A percentile compares a stretch with the other conserved stretches of the same genome.
Evolutionary conservation across 2,888 invertebrate genomes (phyloP).

Genomic region (Pyrochroa serraticornis): DNA sequence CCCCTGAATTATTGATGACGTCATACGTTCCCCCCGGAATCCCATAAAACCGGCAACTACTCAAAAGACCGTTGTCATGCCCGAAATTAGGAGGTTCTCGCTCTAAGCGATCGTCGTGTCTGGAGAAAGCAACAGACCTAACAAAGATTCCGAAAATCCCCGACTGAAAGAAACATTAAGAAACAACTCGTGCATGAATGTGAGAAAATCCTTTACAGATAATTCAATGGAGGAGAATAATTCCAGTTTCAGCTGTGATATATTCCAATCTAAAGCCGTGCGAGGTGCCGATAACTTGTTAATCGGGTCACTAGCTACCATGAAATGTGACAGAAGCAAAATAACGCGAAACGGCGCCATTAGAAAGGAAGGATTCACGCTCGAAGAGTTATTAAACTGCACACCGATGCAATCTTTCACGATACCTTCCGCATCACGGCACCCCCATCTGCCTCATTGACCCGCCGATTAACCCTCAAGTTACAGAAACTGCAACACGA

Average conservation of each 20-base stretch:
- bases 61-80: too few species aligned
- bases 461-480: too few species aligned
- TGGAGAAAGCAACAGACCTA: slow-evolving; percentile 17
- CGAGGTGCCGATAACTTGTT: slow-evolving; percentile 40
- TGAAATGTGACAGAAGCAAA: slow-evolving; percentile 20
- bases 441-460: too few species aligned
- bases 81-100: not conserved
- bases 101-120: slow-evolving; percentile 5
- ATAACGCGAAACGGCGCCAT: not conserved
- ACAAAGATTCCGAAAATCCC: slow-evolving; percentile 18
- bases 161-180: slow-evolving; percentile 36
- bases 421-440: too few species aligned
- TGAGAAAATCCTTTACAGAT: slow-evolving; percentile 44
- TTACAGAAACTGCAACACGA: too few species aligned
- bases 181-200: slow-evolving; percentile 44
- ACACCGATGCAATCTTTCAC: too few species aligned
- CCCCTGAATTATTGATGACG: not conserved
- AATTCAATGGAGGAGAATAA: slow-evolving; percentile 47
- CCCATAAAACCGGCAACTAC: too few species aligned
- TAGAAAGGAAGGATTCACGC: too few species aligned
- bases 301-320: slow-evolving; percentile 37
- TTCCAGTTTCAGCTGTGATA: slow-evolving; percentile 42
- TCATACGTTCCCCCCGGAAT: not conserved
- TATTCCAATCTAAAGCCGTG: slow-evolving; percentile 39
- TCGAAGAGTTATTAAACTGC: too few species aligned